Base-by-base conservation (phyloP, 2,888 invertebrate species). In the Drosophila algonquin region DNA sequence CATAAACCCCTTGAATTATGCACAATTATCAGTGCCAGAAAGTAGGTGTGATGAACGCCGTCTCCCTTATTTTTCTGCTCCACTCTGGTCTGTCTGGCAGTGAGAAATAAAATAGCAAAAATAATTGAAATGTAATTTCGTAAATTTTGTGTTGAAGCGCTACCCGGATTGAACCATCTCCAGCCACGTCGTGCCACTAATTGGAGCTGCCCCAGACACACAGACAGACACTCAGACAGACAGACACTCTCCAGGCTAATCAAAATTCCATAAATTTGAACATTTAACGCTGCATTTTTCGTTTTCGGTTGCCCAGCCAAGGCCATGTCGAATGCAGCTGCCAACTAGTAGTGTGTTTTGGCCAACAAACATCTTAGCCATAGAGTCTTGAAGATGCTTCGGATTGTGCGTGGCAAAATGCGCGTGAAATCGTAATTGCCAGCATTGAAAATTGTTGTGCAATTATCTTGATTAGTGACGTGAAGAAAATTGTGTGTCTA, bases 1-100 rank as follows among this genome's bases (percentile, higher is more conserved):
- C 76, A 85, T 87, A 87, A 85, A 85, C 76, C 80, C 78, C 83
- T 86, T 86, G 83, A 86, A 87, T 86, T 87, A 83, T 87, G 88
- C 81, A 47, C 83, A 87, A 86, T 87, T 86, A 86, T 85, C 75
- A 77, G 73, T 77, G 75, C 75, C 73, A 80, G 83, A 86, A 87
- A 87, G 73, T 83, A 86, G 85, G 88, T 86, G 88, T 81, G 85
- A 85, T 85, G 86, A 81, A 74, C 80, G 83, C 76, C 68, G 63
- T 73, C 64, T 64, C 57, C 55, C 73, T 63, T 56, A 18, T 32
- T 21, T 30, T 24, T 46, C 10, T n/a, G 35, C 16, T 16, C 7
- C 24, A 30, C 12, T 46, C 53, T 50, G 21, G 10, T 67, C 67
- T 65, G 61, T 61, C 61, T 52, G 40, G 32, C 40, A 40, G 51